phyloP scores from a whole-genome alignment of 2,113 vertebrate species.

The Lophura nycthemera region DNA sequence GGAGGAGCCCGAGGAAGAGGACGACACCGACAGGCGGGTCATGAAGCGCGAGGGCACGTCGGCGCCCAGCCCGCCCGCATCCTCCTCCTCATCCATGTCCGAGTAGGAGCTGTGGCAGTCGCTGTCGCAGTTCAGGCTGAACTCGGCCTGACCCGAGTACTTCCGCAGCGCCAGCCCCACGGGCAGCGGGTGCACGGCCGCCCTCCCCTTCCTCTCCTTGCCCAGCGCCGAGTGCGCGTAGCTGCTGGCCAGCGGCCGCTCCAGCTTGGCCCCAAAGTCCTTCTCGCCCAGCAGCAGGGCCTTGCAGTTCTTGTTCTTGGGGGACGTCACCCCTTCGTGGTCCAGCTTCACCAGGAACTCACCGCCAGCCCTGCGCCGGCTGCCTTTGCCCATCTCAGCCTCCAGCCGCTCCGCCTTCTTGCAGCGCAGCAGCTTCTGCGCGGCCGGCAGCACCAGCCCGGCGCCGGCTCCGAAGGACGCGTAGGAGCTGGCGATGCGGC shows the following conservation, averaged over 20 bases:
- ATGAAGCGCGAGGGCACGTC: slow-evolving; percentile 86
- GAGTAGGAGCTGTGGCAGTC: slow-evolving; percentile 94
- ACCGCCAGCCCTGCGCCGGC: slow-evolving; percentile 78
- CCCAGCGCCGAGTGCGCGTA: slow-evolving; percentile 87
- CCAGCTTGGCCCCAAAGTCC: slow-evolving; percentile 81
- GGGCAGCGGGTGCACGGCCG: slow-evolving; percentile 81
- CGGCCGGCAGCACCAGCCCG: slow-evolving; percentile 77
- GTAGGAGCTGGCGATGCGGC: slow-evolving; percentile 95
- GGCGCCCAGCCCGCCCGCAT: slow-evolving; percentile 81
- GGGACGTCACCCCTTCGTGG: slow-evolving; percentile 95
- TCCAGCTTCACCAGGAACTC: slow-evolving; percentile 96
- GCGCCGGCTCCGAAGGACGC: slow-evolving; percentile 82
- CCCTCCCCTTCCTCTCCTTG: slow-evolving; percentile 89
- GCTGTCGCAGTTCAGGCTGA: slow-evolving; percentile 88
- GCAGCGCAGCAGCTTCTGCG: slow-evolving; percentile 81
- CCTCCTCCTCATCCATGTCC: slow-evolving; percentile 90
- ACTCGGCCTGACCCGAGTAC: slow-evolving; percentile 80
- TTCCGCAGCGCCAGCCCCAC: slow-evolving; percentile 88
- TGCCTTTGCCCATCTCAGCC: slow-evolving; percentile 71
- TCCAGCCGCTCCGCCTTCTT: slow-evolving; percentile 81
- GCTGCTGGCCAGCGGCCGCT: slow-evolving; percentile 75
- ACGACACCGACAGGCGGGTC: slow-evolving; percentile 90
- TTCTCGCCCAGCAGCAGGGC: slow-evolving; percentile 86
- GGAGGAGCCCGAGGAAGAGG: slow-evolving; percentile 94
- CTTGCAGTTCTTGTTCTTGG: slow-evolving; percentile 95